A percentile compares a stretch with the other conserved stretches of the same genome.
Conservation (phyloP, 2,113 vertebrate species). For the Felis catus region F.catus_Fca126_mat1.0 CM031419.1:150490501-150491000, state of each 20-base stretch:
- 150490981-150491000: background rate
- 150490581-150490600: background rate
- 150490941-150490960: background rate
- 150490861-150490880: background rate
- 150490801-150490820: background rate
- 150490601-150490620: background rate
- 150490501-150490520: background rate
- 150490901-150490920: background rate
- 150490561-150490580: background rate
- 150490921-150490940: background rate
- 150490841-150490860: background rate
- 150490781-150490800: background rate
- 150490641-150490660: background rate
- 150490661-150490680: background rate
- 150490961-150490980: background rate
- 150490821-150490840: background rate
- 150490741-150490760: no score
- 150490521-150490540: background rate
- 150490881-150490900: background rate
- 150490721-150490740: background rate
- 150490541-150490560: background rate
- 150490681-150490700: background rate
- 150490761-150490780: background rate
- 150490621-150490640: background rate
- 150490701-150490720: background rate